Base-by-base conservation (phyloP, 1,140 invertebrate species). In the Atta colombica region DNA sequence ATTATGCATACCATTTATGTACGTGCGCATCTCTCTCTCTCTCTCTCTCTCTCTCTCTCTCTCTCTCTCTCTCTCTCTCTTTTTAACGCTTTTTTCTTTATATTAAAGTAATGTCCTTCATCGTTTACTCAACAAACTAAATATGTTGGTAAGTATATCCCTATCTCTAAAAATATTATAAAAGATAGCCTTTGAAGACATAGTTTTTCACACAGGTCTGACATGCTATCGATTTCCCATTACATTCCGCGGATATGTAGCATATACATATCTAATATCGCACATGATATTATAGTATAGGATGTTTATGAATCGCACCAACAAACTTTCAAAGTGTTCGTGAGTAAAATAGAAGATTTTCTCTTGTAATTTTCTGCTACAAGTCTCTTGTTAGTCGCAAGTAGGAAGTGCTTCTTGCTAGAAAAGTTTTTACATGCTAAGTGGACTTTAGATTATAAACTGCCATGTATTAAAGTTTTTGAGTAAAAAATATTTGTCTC, bases 131-230 rank as follows among this genome's bases (percentile, higher is more conserved):
- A 60, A 60, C 35, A 74, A 58, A 74, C 53, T 74, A 82, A 82
- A 82, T 82, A 82, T 82, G 49, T 74, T 74, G 68, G 7, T 51
- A 58, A 82, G 68, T 82, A 72, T 75, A 75, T 84, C 14, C 80
- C 80, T 18, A 84, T 61, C 69, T 84, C 80, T 84, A 84, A 84
- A 84, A 75, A 84, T 84, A 84, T 84, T 53, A 75, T 84, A 84
- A 74, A 84, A 84, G 80, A 25, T 61, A 74, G 60, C 55, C 80
- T 84, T 75, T 84, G 45, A 84, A 39, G 55, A 74, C 69, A 78
- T 21, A 16, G 68, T 84, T 84, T 84, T 84, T 84, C 28, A 84
- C 69, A 84, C 25, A 74, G 80, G 18, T 51, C 12, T 68, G 69
- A 84, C 80, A 55, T 60, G 68, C 7, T 84, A 84, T 84, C 69